Evolutionary conservation across 2,113 vertebrate species (phyloP).

Genomic region (Tragelaphus strepsiceros): DNA sequence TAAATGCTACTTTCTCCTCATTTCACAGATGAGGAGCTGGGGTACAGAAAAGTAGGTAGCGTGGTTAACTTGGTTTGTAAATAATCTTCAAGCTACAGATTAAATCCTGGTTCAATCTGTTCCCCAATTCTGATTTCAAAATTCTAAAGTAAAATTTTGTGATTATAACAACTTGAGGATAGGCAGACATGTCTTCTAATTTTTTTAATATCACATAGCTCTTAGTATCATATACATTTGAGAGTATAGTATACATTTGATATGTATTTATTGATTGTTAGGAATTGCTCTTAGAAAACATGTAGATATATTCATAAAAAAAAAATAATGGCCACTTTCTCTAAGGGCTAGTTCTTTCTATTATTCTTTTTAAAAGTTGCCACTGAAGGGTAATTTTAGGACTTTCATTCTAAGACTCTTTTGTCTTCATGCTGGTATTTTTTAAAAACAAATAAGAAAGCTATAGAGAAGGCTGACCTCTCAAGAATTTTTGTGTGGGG

Average conservation of each 20-base stretch:
- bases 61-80: not conserved
- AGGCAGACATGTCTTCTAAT: not conserved
- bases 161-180: not conserved
- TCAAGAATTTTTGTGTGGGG: constrained; percentile 67
- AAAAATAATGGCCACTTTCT: not conserved
- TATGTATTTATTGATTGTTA: not conserved
- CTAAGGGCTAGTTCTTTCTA: not conserved
- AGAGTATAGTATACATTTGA: not conserved
- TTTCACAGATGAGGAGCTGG: not conserved
- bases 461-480: constrained; percentile 63
- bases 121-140: not conserved
- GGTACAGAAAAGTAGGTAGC: not conserved
- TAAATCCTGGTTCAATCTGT: not conserved
- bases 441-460: not conserved
- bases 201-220: not conserved
- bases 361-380: not conserved
- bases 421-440: constrained; percentile 19
- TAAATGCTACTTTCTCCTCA: not conserved
- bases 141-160: not conserved
- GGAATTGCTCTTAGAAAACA: not conserved
- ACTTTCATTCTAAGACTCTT: constrained; percentile 44
- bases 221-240: not conserved
- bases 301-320: constrained; percentile 7
- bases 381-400: not conserved
- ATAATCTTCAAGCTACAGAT: not conserved